A percentile compares a stretch with the other conserved stretches of the same genome.
phyloP scores from a whole-genome alignment of 2,888 invertebrate genomes.

The Drosophila lutescens region DNA sequence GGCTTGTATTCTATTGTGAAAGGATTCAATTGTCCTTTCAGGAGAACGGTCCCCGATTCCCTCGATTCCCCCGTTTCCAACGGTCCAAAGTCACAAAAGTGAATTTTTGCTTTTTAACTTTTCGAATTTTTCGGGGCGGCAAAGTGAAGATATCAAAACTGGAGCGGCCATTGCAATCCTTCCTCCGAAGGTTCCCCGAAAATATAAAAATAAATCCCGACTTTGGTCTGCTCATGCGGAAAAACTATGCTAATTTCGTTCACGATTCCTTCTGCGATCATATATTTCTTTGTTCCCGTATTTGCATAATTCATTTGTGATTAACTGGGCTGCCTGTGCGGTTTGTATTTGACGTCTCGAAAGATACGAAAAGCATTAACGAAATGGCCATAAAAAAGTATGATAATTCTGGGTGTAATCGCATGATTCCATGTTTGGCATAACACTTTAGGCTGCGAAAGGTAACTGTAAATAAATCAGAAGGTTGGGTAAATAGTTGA shows the following conservation, averaged over 20 bases:
- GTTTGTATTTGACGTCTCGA: constrained; percentile 21
- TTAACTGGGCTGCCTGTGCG: constrained; percentile 44
- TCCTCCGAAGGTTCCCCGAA: constrained; percentile 32
- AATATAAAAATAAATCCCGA: constrained; percentile 78
- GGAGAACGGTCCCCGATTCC: constrained; percentile 29
- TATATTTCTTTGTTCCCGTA: constrained; percentile 48
- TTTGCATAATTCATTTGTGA: constrained; percentile 66
- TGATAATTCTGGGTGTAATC: constrained; percentile 36
- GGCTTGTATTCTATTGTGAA: constrained; percentile 50
- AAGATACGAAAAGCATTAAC: constrained; percentile 27
- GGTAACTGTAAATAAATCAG: constrained; percentile 6
- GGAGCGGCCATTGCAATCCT: constrained; percentile 51
- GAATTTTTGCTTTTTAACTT: constrained; percentile 83
- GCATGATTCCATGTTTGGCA: constrained; percentile 32
- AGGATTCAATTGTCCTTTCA: constrained; percentile 65
- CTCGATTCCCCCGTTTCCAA: constrained; percentile 13
- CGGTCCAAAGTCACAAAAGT: constrained; percentile 81
- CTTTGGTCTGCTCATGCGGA: constrained; percentile 72
- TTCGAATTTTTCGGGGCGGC: constrained; percentile 68
- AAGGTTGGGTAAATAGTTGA: constrained; percentile 2
- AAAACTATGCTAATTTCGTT: constrained; percentile 79
- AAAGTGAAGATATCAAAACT: constrained; percentile 21
- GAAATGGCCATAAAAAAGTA: constrained; percentile 36
- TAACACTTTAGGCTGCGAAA: constrained; percentile 22
- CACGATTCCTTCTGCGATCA: constrained; percentile 40